These are phyloP conservation scores for Pollenia angustigena DNA, from an alignment of 2,888 invertebrate genomes.

Conservation along the genomic window DNA sequence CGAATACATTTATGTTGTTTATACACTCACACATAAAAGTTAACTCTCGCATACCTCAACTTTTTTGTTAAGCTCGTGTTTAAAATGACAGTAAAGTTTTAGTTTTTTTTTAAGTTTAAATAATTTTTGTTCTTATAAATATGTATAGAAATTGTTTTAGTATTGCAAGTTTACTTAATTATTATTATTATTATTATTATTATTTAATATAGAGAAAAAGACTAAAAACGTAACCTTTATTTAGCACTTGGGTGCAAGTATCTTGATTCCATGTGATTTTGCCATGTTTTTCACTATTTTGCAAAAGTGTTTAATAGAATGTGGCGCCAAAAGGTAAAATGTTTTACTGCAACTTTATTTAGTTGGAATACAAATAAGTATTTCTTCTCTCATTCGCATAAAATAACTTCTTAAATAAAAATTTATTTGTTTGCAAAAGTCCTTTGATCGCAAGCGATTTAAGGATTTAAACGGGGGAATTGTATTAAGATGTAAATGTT, in stretches of 20 bases:
- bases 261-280: conserved; percentile 42
- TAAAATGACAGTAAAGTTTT: conserved; percentile 56
- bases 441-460: conserved; percentile 22
- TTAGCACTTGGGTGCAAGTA: conserved; percentile 61
- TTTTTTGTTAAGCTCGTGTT: conserved; percentile 20
- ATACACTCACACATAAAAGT: not conserved
- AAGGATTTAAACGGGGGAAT: not conserved
- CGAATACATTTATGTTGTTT: not conserved
- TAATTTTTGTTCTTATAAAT: conserved; percentile 29
- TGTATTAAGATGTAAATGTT: not conserved
- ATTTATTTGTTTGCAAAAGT: not conserved
- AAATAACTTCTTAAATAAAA: not conserved
- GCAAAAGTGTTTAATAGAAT: conserved; percentile 55
- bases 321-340: conserved; percentile 64
- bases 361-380: conserved; percentile 38
- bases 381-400: not conserved
- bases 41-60: conserved; percentile 12
- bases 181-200: conserved; percentile 64
- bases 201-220: not conserved
- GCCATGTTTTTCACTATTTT: conserved; percentile 10
- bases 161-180: conserved; percentile 45
- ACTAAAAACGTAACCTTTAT: conserved; percentile 58
- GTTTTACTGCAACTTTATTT: conserved; percentile 17
- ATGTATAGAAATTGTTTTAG: conserved; percentile 48
- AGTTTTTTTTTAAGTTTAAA: not conserved